phyloP scores from a whole-genome alignment of 1,140 invertebrate species.

The Parapsyche elsis region DNA sequence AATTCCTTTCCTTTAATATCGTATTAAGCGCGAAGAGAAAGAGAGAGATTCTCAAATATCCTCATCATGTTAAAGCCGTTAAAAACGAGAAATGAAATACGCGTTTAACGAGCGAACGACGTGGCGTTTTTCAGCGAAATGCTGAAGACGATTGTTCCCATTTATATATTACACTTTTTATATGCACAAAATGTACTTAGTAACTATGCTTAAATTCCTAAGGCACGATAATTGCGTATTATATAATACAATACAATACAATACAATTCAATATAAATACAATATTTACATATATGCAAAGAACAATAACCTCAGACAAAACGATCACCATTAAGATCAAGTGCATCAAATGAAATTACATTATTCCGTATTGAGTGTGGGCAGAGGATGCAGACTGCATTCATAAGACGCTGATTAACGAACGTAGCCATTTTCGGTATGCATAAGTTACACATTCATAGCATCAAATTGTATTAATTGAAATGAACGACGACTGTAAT shows the following conservation, averaged over 20 bases:
- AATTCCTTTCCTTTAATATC: slow-evolving; percentile 4
- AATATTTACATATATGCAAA: no score
- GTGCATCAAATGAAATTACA: slow-evolving; percentile 8
- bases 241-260: neutral
- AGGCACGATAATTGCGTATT: no score
- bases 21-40: slow-evolving; percentile 6
- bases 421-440: neutral
- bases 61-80: neutral
- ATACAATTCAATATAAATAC: no score
- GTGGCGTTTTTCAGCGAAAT: no score
- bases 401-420: slow-evolving; percentile 13
- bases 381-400: slow-evolving; percentile 23
- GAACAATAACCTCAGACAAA: no score
- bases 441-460: no score
- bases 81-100: neutral
- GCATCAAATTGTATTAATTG: no score
- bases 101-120: no score
- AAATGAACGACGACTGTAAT: no score
- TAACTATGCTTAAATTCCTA: neutral
- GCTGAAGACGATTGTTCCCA: no score
- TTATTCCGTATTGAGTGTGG: neutral
- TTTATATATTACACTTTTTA: no score
- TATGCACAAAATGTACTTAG: no score
- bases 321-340: neutral
- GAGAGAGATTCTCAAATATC: slow-evolving; percentile 16